Percentiles rank a stretch among this genome's conserved stretches.
These are phyloP conservation scores for Cosmia trapezina DNA, from an alignment of 2,888 invertebrate species.

Conservation along the genomic window DNA sequence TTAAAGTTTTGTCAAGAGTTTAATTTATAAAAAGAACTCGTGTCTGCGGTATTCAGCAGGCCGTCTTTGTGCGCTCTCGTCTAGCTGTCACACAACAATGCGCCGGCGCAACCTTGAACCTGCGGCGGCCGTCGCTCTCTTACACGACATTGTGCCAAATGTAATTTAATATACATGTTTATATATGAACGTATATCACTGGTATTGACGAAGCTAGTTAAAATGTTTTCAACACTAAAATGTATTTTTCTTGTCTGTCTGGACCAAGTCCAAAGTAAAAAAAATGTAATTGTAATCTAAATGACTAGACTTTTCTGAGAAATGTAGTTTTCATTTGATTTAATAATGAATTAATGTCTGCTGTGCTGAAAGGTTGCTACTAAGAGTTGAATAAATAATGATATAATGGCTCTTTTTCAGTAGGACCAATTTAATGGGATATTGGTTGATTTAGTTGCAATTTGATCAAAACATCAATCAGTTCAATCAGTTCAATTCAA, in stretches of 20 bases:
- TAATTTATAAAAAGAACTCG: constrained; percentile 46
- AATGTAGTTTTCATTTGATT: constrained; percentile 26
- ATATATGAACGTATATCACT: constrained; percentile 51
- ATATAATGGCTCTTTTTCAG: constrained; percentile 10
- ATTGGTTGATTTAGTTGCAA: neutral
- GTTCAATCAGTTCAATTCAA: too few relatives aligned
- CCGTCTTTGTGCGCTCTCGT: constrained; percentile 62
- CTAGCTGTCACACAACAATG: constrained; percentile 74
- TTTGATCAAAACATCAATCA: neutral
- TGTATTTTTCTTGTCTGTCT: constrained; percentile 48
- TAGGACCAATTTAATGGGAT: neutral
- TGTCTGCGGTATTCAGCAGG: constrained; percentile 54
- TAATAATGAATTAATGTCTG: constrained; percentile 33
- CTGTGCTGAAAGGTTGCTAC: constrained; percentile 26
- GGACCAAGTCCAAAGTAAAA: constrained; percentile 53
- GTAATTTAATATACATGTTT: constrained; percentile 67
- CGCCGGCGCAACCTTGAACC: constrained; percentile 78
- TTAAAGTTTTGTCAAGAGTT: constrained; percentile 31
- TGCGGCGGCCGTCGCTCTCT: constrained; percentile 72
- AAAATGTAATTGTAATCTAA: constrained; percentile 48
- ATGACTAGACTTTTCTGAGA: constrained; percentile 26
- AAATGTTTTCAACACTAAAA: constrained; percentile 43
- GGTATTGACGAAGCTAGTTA: constrained; percentile 48
- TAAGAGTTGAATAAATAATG: constrained; percentile 7
- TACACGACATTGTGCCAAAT: constrained; percentile 74